A percentile compares a stretch with the other conserved stretches of the same genome.
Evolutionary conservation across 2,797 vertebrate species (phyloP).

Genomic region (Siniperca obscura): DNA sequence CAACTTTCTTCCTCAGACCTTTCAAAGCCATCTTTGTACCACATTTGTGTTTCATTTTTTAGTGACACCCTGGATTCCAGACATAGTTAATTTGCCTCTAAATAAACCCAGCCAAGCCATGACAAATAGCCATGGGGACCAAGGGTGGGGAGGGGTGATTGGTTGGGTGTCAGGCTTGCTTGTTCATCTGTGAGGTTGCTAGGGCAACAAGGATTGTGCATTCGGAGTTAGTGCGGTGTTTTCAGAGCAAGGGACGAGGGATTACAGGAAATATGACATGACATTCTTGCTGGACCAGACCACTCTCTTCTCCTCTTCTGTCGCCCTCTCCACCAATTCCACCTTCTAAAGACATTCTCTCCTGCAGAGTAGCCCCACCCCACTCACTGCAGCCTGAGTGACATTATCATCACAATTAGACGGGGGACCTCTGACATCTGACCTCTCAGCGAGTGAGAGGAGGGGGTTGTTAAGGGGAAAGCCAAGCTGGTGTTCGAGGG

Average conservation of each 20-base stretch:
- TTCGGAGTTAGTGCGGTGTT: slow-evolving; percentile 79
- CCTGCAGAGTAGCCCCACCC: slow-evolving; percentile 68
- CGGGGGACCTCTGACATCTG: slow-evolving; percentile 87
- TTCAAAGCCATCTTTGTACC: slow-evolving; percentile 70
- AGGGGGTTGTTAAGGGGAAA: slow-evolving; percentile 65
- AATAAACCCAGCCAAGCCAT: slow-evolving; percentile 88
- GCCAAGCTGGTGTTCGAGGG: slow-evolving; percentile 66
- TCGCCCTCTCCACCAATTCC: slow-evolving; percentile 55
- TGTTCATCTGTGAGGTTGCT: slow-evolving; percentile 85
- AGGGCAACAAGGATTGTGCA: slow-evolving; percentile 79
- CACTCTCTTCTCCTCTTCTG: slow-evolving; percentile 44
- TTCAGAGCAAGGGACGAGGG: slow-evolving; percentile 83
- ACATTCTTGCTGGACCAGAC: slow-evolving; percentile 80
- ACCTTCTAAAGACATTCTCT: slow-evolving; percentile 66
- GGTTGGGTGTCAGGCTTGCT: slow-evolving; percentile 82
- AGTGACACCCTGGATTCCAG: slow-evolving; percentile 85
- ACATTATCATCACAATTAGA: slow-evolving; percentile 92
- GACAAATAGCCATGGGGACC: slow-evolving; percentile 86
- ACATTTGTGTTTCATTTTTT: slow-evolving; percentile 76
- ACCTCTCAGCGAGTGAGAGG: slow-evolving; percentile 82
- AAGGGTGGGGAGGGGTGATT: slow-evolving; percentile 75
- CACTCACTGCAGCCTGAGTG: slow-evolving; percentile 78
- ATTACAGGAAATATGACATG: slow-evolving; percentile 91
- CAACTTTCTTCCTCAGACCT: slow-evolving; percentile 41
- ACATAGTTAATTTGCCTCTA: slow-evolving; percentile 89